Conservation (phyloP, 2,797 vertebrate genomes). For the Corythornis leucogaster region DNA sequence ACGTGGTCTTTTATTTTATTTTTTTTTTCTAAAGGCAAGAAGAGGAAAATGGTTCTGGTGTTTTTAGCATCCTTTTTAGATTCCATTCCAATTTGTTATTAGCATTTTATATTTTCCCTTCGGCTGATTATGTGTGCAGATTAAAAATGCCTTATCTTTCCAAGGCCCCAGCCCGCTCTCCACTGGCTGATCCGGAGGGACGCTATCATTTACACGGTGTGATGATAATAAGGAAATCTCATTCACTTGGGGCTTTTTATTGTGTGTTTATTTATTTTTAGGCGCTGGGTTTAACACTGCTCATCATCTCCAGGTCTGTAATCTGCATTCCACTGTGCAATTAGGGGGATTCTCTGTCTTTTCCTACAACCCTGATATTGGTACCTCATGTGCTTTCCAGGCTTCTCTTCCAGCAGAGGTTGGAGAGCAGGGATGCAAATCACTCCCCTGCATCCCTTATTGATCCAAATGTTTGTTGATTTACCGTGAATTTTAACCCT, state of each 20-base stretch:
- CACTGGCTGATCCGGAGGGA: conserved; percentile 35
- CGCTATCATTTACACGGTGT: conserved; percentile 35
- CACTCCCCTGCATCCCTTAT: neutral
- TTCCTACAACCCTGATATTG: rapidly evolving
- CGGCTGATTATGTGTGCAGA: conserved; percentile 25
- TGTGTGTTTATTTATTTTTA: neutral
- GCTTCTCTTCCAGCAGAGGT: neutral
- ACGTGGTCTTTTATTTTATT: neutral
- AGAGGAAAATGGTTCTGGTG: neutral
- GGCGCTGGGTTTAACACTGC: neutral
- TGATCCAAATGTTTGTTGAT: conserved; percentile 2
- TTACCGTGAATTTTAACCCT: neutral
- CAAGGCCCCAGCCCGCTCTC: neutral
- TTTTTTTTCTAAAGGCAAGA: neutral
- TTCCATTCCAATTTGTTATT: conserved; percentile 36
- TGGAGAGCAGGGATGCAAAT: conserved; percentile 7
- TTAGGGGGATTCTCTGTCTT: neutral
- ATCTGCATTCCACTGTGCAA: neutral
- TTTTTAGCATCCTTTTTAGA: conserved; percentile 13
- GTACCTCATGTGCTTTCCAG: neutral
- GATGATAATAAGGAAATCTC: conserved; percentile 28
- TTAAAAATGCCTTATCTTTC: conserved; percentile 22
- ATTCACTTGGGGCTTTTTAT: neutral
- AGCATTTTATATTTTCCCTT: conserved; percentile 44
- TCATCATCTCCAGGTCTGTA: neutral